Conservation (phyloP, 2,888 invertebrate genomes). For the Athalia cordata region DNA sequence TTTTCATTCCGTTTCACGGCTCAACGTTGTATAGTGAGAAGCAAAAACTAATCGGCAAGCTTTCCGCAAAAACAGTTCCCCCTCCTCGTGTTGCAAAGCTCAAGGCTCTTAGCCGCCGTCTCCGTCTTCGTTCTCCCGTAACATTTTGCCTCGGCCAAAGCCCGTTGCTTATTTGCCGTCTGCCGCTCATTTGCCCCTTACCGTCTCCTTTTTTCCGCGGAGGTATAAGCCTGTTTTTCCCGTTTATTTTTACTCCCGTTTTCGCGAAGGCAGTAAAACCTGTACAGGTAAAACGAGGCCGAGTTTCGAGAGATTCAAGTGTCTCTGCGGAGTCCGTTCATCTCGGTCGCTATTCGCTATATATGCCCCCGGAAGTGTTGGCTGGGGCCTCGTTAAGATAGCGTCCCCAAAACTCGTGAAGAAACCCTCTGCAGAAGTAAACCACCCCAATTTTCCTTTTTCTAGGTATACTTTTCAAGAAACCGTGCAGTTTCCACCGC, state of each 20-base stretch:
- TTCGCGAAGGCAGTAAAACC: slow-evolving; percentile 13
- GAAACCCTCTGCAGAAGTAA: slow-evolving; percentile 8
- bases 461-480: background rate
- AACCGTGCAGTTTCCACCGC: slow-evolving; percentile 12
- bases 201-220: background rate
- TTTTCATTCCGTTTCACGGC: slow-evolving; percentile 39
- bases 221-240: too few species aligned
- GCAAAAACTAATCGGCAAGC: slow-evolving; percentile 34
- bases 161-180: background rate
- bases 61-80: slow-evolving; percentile 37
- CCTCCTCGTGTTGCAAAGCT: slow-evolving; percentile 7
- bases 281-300: slow-evolving; percentile 2
- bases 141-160: background rate
- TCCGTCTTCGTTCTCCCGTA: background rate
- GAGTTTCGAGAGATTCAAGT: slow-evolving; percentile 41
- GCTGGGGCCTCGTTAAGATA: slow-evolving; percentile 39
- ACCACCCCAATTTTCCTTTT: background rate
- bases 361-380: slow-evolving; percentile 27
- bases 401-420: slow-evolving; percentile 30
- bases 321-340: slow-evolving; percentile 36
- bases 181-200: background rate
- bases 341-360: background rate
- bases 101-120: background rate
- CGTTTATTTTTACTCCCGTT: slow-evolving; percentile 8
- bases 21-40: slow-evolving; percentile 22